phyloP scores from a whole-genome alignment of 1,140 invertebrate species.

The Penaeus vannamei region DNA sequence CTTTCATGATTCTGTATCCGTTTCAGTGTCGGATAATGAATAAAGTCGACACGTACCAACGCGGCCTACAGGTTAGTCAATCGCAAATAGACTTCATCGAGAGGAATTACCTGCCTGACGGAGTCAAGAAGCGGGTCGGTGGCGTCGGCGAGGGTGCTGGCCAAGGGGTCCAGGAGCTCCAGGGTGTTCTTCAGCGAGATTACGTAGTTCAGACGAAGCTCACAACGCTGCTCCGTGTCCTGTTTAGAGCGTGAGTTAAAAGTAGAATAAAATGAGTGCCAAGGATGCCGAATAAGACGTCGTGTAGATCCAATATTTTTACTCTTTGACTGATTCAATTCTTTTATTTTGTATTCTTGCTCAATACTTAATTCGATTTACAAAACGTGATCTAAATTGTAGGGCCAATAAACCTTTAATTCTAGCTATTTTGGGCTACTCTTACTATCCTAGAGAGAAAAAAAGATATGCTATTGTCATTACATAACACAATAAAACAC shows the following conservation, averaged over 20 bases:
- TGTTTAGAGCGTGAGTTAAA: neutral
- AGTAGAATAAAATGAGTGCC: no score
- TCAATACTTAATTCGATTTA: no score
- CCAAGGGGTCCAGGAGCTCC: constrained; percentile 79
- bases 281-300: no score
- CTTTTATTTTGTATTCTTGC: no score
- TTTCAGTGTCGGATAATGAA: neutral
- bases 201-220: constrained; percentile 85
- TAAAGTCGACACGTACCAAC: neutral
- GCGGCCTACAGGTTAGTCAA: neutral
- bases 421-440: no score
- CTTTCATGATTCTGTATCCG: neutral
- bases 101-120: constrained; percentile 76
- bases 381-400: no score
- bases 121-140: constrained; percentile 77
- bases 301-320: no score
- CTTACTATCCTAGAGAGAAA: no score
- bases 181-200: constrained; percentile 85
- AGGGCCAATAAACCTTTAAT: no score
- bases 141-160: constrained; percentile 76
- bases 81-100: neutral
- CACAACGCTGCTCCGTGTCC: constrained; percentile 71
- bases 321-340: no score
- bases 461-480: no score
- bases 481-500: no score